phyloP scores from a whole-genome alignment of 2,113 vertebrate genomes.

The Lampris megalopsis region DNA sequence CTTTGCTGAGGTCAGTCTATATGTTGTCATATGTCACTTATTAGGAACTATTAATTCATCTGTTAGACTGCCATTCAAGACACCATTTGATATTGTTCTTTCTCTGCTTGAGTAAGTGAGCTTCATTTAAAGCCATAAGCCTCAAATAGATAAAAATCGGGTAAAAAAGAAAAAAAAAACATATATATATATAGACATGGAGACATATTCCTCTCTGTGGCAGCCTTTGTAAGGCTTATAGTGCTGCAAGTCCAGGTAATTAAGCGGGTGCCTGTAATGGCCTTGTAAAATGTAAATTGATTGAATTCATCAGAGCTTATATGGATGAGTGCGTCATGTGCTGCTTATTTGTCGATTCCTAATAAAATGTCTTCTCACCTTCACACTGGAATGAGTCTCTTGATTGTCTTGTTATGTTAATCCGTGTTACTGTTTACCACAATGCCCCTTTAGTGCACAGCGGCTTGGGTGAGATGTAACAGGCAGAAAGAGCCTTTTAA shows the following conservation, averaged over 20 bases:
- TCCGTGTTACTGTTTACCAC: constrained; percentile 76
- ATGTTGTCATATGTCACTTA: not conserved
- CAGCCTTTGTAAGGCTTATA: constrained; percentile 57
- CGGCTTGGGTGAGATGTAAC: constrained; percentile 54
- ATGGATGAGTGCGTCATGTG: constrained; percentile 65
- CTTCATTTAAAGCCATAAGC: constrained; percentile 51
- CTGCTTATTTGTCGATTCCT: constrained; percentile 75
- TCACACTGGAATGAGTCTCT: constrained; percentile 73
- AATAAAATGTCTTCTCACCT: constrained; percentile 78
- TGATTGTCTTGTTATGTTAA: constrained; percentile 80
- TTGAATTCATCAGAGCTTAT: constrained; percentile 74
- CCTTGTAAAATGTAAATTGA: constrained; percentile 78
- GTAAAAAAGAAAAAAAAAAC: not conserved
- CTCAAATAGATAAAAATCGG: constrained; percentile 34
- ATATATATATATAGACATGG: constrained; percentile 39
- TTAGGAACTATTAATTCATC: constrained; percentile 24
- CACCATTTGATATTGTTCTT: constrained; percentile 27
- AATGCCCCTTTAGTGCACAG: constrained; percentile 63
- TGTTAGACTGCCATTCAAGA: constrained; percentile 32
- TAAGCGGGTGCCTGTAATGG: constrained; percentile 66
- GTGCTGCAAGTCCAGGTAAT: constrained; percentile 49
- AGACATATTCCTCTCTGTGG: constrained; percentile 63
- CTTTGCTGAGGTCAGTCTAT: constrained; percentile 90
- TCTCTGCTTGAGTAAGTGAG: constrained; percentile 44
- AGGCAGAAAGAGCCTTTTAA: constrained; percentile 46